These are phyloP conservation scores for Peromyscus nudipes DNA, from an alignment of 2,797 vertebrate species.

Conservation along the genomic window DNA sequence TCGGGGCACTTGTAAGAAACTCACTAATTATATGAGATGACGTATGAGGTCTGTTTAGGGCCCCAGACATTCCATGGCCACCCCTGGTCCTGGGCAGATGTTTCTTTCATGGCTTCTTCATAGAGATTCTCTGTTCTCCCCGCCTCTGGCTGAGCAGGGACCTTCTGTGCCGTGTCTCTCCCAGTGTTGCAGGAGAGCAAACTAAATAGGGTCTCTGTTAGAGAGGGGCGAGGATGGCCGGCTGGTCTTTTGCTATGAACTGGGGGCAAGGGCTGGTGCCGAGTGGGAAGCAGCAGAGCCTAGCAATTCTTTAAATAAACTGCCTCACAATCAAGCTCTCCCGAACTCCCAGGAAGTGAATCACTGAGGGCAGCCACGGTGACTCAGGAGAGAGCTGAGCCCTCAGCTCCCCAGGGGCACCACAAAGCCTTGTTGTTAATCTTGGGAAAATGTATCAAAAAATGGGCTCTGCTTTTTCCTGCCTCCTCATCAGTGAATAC, in stretches of 20 bases:
- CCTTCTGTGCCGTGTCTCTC: neutral
- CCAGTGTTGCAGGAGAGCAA: neutral
- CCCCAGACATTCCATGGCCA: neutral
- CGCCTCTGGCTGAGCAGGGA: rapidly evolving
- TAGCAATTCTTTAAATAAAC: constrained; percentile 40
- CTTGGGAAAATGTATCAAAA: neutral
- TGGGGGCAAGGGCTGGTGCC: neutral
- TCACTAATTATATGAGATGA: constrained; percentile 39
- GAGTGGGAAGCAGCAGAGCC: neutral
- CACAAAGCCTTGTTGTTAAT: neutral
- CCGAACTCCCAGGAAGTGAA: constrained; percentile 39
- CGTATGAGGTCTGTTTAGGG: neutral
- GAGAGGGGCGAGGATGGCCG: neutral
- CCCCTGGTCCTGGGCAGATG: constrained; percentile 37
- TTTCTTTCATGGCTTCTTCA: constrained; percentile 55
- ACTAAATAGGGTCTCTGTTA: constrained; percentile 69
- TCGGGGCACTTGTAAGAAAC: constrained; percentile 54
- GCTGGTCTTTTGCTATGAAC: neutral
- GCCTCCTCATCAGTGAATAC: neutral
- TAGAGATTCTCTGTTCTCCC: constrained; percentile 44
- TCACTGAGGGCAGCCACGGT: neutral
- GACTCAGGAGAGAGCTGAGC: neutral
- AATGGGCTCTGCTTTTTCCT: neutral
- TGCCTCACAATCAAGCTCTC: neutral
- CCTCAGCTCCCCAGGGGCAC: neutral